phyloP scores from a whole-genome alignment of 2,888 invertebrate genomes.

The Julus scandinavius region DNA sequence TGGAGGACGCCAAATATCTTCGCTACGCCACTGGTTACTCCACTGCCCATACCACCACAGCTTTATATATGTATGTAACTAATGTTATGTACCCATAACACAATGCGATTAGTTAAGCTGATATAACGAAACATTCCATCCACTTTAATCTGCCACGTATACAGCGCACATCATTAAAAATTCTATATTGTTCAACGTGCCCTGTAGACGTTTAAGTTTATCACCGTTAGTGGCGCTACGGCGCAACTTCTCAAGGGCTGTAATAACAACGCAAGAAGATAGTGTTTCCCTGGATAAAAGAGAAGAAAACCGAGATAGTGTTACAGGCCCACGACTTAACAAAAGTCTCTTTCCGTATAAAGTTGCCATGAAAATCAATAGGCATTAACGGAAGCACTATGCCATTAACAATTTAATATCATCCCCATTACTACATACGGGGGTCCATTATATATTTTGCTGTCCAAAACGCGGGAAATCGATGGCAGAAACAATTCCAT shows the following conservation, averaged over 20 bases:
- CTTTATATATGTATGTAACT: too few relatives aligned
- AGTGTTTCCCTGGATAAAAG: background rate
- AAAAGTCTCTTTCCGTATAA: conserved; percentile 36
- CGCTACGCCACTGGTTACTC: too few relatives aligned
- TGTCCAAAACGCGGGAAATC: conserved; percentile 21
- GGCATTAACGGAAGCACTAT: conserved; percentile 38
- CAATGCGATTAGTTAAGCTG: too few relatives aligned
- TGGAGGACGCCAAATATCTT: too few relatives aligned
- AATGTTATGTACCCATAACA: too few relatives aligned
- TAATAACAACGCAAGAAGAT: background rate
- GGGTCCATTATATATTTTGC: conserved; percentile 3
- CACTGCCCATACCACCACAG: too few relatives aligned
- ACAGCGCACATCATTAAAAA: too few relatives aligned
- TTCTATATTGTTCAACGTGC: too few relatives aligned
- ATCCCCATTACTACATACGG: conserved; percentile 4
- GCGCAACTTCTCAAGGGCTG: background rate
- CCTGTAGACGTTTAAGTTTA: background rate
- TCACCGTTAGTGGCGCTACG: background rate
- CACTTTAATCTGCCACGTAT: too few relatives aligned
- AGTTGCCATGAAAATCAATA: conserved; percentile 36
- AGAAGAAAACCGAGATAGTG: conserved; percentile 6
- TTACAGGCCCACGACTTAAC: conserved; percentile 14
- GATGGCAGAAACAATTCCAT: conserved; percentile 39
- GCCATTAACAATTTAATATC: conserved; percentile 46
- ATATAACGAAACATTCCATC: too few relatives aligned